Conservation (phyloP, 2,888 invertebrate genomes). For the Eurytoma californica region DNA sequence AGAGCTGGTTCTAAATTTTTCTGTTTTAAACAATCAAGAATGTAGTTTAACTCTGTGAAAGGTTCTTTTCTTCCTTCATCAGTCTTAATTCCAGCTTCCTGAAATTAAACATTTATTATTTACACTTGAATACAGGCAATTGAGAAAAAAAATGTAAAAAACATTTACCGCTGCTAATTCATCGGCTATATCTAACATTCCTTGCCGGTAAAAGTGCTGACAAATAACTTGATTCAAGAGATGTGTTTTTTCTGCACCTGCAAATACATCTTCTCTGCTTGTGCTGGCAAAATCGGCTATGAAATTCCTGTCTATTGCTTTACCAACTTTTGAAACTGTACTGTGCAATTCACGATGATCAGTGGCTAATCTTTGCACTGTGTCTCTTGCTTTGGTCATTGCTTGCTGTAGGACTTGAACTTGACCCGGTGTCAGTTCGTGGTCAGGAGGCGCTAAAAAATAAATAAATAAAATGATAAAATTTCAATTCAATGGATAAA, state of each 20-base stretch:
- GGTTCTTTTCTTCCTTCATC: slow-evolving; percentile 84
- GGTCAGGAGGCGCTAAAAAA: slow-evolving; percentile 80
- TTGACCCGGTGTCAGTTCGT: slow-evolving; percentile 84
- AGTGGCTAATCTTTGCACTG: slow-evolving; percentile 87
- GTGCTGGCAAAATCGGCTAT: slow-evolving; percentile 93
- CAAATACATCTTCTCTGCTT: slow-evolving; percentile 89
- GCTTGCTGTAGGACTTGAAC: slow-evolving; percentile 84
- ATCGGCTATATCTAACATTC: slow-evolving; percentile 94
- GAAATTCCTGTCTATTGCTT: slow-evolving; percentile 96
- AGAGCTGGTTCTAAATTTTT: slow-evolving; percentile 90
- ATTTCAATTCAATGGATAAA: neutral
- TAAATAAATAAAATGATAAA: slow-evolving; percentile 21
- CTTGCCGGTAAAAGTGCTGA: slow-evolving; percentile 96
- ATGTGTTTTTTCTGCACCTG: slow-evolving; percentile 81
- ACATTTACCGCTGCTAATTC: slow-evolving; percentile 80
- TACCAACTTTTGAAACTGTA: slow-evolving; percentile 94
- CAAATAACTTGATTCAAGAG: slow-evolving; percentile 92
- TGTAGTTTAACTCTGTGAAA: slow-evolving; percentile 89
- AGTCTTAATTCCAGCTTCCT: slow-evolving; percentile 83
- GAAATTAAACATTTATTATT: slow-evolving; percentile 51
- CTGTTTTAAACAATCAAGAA: slow-evolving; percentile 89
- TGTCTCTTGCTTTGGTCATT: slow-evolving; percentile 87
- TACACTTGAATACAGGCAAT: slow-evolving; percentile 16
- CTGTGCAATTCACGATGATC: slow-evolving; percentile 90
- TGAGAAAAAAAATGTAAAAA: slow-evolving; percentile 7